phyloP scores from a whole-genome alignment of 1,140 invertebrate species.

The Drosophila mayri region DNA sequence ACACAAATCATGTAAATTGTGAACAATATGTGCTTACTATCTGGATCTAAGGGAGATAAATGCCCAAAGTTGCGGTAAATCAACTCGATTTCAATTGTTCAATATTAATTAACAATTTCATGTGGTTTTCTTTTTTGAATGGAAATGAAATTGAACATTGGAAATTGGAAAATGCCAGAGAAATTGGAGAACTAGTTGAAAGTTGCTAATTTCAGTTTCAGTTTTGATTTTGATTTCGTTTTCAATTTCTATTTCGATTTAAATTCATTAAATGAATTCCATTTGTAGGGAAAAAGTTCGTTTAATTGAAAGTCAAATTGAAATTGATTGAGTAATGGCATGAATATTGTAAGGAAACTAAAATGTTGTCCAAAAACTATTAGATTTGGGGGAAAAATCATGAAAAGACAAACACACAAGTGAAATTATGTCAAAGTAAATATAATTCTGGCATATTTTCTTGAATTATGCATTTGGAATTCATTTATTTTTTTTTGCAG shows the following conservation, averaged over 20 bases:
- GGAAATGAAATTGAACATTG: constrained; percentile 68
- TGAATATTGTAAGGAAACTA: constrained; percentile 10
- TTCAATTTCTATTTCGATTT: constrained; percentile 2
- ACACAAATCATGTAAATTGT: constrained; percentile 37
- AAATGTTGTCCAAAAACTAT: constrained; percentile 3
- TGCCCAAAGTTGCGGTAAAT: constrained; percentile 11
- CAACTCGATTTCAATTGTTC: constrained; percentile 59
- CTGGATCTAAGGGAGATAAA: constrained; percentile 8
- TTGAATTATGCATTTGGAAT: constrained; percentile 7
- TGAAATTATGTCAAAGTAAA: not conserved
- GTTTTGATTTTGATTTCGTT: not conserved
- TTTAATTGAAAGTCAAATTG: constrained; percentile 38
- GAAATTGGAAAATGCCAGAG: not conserved
- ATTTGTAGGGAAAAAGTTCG: constrained; percentile 28
- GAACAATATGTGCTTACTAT: constrained; percentile 26
- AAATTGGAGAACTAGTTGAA: constrained; percentile 22
- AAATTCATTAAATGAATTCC: constrained; percentile 18
- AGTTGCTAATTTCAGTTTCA: constrained; percentile 15
- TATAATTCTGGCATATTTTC: not conserved
- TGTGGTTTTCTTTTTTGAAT: constrained; percentile 39
- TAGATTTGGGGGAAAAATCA: not conserved
- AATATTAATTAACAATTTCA: constrained; percentile 76
- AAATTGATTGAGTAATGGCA: constrained; percentile 32
- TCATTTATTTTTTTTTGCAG: too few species aligned
- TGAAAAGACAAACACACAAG: not conserved